These are phyloP conservation scores for Onychomys arenicola DNA, from an alignment of 2,797 vertebrate genomes.

Conservation along the genomic window DNA sequence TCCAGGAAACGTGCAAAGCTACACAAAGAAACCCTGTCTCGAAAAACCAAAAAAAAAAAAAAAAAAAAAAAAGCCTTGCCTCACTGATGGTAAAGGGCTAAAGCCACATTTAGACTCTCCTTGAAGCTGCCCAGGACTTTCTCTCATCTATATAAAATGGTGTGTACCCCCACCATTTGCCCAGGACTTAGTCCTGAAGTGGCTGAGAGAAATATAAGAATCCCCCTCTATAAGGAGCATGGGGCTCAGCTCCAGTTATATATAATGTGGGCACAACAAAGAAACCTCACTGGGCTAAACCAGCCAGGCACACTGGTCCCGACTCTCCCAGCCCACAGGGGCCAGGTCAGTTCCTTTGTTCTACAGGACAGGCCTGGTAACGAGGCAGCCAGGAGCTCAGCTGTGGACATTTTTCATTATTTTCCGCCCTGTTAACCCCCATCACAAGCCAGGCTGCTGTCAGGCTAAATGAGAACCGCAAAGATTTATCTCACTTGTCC, in stretches of 20 bases:
- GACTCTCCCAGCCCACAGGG: not conserved
- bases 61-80: not conserved
- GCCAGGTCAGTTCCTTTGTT: slow-evolving; percentile 59
- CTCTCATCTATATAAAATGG: not conserved
- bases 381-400: slow-evolving; percentile 74
- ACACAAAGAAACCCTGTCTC: too few species aligned
- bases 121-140: not conserved
- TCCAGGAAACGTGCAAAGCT: too few species aligned
- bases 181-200: not conserved
- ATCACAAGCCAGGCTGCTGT: slow-evolving; percentile 72
- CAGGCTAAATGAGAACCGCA: slow-evolving; percentile 74
- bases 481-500: slow-evolving; percentile 77
- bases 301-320: not conserved
- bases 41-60: too few species aligned
- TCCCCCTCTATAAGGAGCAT: not conserved
- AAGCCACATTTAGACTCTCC: not conserved
- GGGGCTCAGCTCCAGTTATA: not conserved
- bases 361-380: slow-evolving; percentile 29
- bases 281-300: not conserved
- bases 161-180: not conserved
- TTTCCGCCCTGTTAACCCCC: slow-evolving; percentile 81
- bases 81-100: not conserved
- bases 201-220: not conserved
- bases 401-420: slow-evolving; percentile 78
- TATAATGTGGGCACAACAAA: not conserved